phyloP scores from a whole-genome alignment of 1,140 invertebrate genomes.

The Drosophila rhopaloa region DNA sequence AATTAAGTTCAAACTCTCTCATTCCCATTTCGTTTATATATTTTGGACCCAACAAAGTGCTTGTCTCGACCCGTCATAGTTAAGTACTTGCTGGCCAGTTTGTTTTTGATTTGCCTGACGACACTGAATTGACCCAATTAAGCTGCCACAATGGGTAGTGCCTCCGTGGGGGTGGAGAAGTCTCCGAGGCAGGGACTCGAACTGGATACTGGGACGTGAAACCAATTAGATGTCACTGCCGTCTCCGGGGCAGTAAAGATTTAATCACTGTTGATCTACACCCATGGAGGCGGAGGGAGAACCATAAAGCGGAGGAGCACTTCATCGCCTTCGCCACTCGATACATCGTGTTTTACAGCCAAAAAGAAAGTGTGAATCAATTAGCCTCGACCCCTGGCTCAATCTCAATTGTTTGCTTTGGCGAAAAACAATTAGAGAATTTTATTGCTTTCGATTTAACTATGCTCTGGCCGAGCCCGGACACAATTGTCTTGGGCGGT shows the following conservation, averaged over 20 bases:
- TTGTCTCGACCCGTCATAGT: conserved; percentile 18
- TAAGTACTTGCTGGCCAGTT: conserved; percentile 39
- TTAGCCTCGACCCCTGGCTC: conserved; percentile 55
- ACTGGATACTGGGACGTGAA: conserved; percentile 23
- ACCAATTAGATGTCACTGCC: conserved; percentile 56
- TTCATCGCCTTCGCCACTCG: conserved; percentile 20
- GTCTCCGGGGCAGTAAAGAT: conserved; percentile 60
- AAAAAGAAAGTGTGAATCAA: conserved; percentile 83
- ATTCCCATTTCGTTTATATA: background rate
- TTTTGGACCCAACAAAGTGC: conserved; percentile 33
- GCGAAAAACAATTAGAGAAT: conserved; percentile 77
- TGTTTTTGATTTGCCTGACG: conserved; percentile 46
- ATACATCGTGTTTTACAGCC: conserved; percentile 79
- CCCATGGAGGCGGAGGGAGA: background rate
- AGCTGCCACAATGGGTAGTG: conserved; percentile 44
- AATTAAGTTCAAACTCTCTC: background rate
- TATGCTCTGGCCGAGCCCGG: conserved; percentile 11
- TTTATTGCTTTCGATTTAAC: conserved; percentile 75
- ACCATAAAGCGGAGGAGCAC: conserved; percentile 28
- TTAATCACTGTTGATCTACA: conserved; percentile 68
- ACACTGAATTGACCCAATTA: conserved; percentile 54
- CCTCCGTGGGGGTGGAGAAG: background rate
- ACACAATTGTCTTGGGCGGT: conserved; percentile 26
- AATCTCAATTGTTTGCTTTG: conserved; percentile 75
- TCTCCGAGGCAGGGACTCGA: background rate